Percentiles rank a stretch among this genome's conserved stretches.
Conservation (phyloP, 2,113 vertebrate species). For the Thunnus maccoyii region DNA sequence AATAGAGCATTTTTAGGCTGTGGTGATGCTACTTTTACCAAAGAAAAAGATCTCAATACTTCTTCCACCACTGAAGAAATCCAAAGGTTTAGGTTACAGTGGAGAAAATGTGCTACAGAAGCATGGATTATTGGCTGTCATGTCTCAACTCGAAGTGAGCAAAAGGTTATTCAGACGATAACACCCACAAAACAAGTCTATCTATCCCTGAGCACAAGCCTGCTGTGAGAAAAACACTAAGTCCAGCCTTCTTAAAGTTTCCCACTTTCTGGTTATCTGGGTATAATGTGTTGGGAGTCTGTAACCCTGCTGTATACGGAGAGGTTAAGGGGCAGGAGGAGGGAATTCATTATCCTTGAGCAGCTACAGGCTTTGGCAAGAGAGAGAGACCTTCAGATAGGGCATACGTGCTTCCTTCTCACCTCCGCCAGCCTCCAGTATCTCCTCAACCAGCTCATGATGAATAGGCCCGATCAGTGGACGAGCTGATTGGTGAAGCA, state of each 20-base stretch:
- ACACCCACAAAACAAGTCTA: constrained; percentile 41
- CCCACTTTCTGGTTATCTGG: constrained; percentile 63
- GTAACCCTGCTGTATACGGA: constrained; percentile 54
- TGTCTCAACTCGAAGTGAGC: constrained; percentile 16
- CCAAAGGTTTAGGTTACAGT: constrained; percentile 8
- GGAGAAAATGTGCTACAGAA: constrained; percentile 1
- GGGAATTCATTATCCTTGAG: constrained; percentile 79
- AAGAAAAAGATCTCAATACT: no score
- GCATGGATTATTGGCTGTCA: background rate
- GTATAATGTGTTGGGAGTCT: constrained; percentile 50
- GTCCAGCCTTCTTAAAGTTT: constrained; percentile 55
- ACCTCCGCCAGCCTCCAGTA: constrained; percentile 64
- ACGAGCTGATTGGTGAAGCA: constrained; percentile 68
- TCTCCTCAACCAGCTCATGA: constrained; percentile 72
- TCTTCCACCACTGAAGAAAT: background rate
- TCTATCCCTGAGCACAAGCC: constrained; percentile 26
- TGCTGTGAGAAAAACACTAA: constrained; percentile 47
- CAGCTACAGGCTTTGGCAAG: constrained; percentile 42
- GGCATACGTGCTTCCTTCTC: constrained; percentile 53
- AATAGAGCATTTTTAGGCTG: no score
- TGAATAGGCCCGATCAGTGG: constrained; percentile 74
- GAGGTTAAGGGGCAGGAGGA: constrained; percentile 64
- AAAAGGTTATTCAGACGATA: constrained; percentile 56
- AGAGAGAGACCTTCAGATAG: constrained; percentile 73
- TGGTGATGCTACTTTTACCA: no score